Evolutionary conservation across 2,797 vertebrate species (phyloP).

Genomic region (Eptatretus atami): DNA sequence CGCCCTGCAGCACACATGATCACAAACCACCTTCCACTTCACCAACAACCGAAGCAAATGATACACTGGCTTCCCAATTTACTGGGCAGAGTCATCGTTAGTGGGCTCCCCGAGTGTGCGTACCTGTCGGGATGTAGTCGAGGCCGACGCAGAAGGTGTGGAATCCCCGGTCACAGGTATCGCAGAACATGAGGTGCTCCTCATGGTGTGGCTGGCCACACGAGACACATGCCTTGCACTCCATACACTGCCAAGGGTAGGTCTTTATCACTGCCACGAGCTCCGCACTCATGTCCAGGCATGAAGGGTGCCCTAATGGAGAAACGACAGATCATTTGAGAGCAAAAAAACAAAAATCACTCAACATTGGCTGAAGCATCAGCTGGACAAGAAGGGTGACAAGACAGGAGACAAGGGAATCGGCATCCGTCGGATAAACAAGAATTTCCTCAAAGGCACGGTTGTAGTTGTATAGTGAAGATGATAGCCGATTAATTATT

Average conservation of each 20-base stretch:
- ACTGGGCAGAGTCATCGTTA: slow-evolving; percentile 6
- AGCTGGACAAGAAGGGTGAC: too few species aligned
- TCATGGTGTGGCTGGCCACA: slow-evolving; percentile 89
- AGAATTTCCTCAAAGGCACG: too few species aligned
- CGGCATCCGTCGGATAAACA: too few species aligned
- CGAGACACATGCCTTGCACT: slow-evolving; percentile 82
- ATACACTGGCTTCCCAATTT: background rate
- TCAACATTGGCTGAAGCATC: too few species aligned
- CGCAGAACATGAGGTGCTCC: slow-evolving; percentile 99
- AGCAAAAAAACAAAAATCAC: background rate
- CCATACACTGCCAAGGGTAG: slow-evolving; percentile 96
- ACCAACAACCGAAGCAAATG: background rate
- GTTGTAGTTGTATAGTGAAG: too few species aligned
- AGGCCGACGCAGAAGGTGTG: slow-evolving; percentile 96
- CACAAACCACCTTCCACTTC: background rate
- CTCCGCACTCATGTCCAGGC: slow-evolving; percentile 59
- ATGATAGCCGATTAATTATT: too few species aligned
- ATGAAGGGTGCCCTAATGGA: slow-evolving; percentile 59
- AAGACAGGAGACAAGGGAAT: too few species aligned
- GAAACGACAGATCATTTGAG: background rate
- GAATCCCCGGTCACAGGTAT: slow-evolving; percentile 79
- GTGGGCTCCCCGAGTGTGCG: slow-evolving; percentile 11
- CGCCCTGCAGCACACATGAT: slow-evolving; percentile 22
- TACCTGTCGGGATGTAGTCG: slow-evolving; percentile 64
- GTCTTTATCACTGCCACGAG: slow-evolving; percentile 71